phyloP scores from a whole-genome alignment of 2,113 vertebrate genomes.

The Poeciliopsis retropinna region DNA sequence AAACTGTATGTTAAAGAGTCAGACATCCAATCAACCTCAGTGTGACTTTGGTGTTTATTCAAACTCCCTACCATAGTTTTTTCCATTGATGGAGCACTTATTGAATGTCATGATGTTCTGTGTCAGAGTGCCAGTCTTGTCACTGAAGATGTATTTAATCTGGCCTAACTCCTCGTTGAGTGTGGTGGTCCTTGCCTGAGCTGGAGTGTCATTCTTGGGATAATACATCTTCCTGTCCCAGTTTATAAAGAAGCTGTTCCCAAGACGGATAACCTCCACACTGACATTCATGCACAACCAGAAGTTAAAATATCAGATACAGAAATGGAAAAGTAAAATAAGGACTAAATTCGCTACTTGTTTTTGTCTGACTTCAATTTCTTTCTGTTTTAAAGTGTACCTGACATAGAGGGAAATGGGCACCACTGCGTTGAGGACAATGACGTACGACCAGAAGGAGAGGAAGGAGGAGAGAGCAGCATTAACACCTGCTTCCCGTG shows the following conservation, averaged over 20 bases:
- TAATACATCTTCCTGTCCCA: constrained; percentile 98
- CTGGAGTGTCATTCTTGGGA: constrained; percentile 82
- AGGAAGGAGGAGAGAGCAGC: constrained; percentile 83
- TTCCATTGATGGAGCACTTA: constrained; percentile 92
- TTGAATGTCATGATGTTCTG: constrained; percentile 97
- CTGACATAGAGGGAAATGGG: constrained; percentile 98
- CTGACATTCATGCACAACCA: constrained; percentile 59
- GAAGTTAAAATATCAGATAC: not conserved
- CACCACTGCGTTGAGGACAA: constrained; percentile 95
- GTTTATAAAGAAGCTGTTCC: constrained; percentile 94
- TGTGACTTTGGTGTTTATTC: not conserved
- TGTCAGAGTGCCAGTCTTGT: constrained; percentile 97
- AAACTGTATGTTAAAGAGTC: not conserved
- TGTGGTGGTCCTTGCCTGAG: constrained; percentile 92
- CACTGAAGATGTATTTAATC: constrained; percentile 96
- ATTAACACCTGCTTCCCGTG: constrained; percentile 76
- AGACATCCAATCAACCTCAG: not conserved
- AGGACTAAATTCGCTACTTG: not conserved
- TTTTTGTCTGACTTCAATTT: not conserved
- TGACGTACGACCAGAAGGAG: constrained; percentile 95
- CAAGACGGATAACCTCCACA: constrained; percentile 94
- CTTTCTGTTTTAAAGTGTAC: constrained; percentile 48
- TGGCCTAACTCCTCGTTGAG: constrained; percentile 97
- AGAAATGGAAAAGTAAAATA: not conserved
- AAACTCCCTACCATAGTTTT: constrained; percentile 81